Base-by-base conservation (phyloP, 37 sponge, comb jelly and placozoan genomes). In the Beroe forskalii region DNA sequence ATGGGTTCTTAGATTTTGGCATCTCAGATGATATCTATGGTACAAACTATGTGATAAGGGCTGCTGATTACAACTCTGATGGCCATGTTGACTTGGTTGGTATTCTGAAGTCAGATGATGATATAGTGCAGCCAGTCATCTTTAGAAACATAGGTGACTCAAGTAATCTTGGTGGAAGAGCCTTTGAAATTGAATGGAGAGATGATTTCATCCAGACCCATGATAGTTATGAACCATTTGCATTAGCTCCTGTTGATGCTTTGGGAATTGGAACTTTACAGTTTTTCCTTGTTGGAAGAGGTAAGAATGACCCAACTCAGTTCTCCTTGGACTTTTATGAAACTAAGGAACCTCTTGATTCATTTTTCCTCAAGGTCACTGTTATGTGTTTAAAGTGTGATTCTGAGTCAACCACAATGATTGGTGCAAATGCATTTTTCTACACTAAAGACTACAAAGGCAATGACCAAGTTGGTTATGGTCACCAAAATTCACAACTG, bases 391-490 rank as follows among this genome's bases (percentile, higher is more conserved):
- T 20, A 4, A 4, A 22, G 4, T 64, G 66, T 64, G 66, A 64
- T 22, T 30, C 25, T 3, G 25, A 23, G 6, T 64, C 66, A 8
- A 64, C 66, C 8, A 72, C 76, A 32, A 37, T 72, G 22, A 37
- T 72, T 8, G 76, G 76, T 8, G 76, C 76, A 27, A 72, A 37
- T 37, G 8, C 40, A 8, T 72, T 38, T 38, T 72, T 27, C 40
- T 38, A 35, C 38, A 72, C 76, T 8, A 72, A 17, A 38, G 76
- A 27, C 38, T 37, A 38, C 76, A 72, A 32, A 72, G 76, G 76
- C 1, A 37, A 37, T 37, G 14, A 4, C 19, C 28, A 72, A 22
- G 76, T 72, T 14, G 76, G 40, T 3, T 72, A 38, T 72, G 40
- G 76, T 17, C 1, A 4, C 27, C 76, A 72, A 37, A 33, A 22